Conservation (phyloP, 92 coral and sea anemone genomes). For the Porites cylindrica region DNA sequence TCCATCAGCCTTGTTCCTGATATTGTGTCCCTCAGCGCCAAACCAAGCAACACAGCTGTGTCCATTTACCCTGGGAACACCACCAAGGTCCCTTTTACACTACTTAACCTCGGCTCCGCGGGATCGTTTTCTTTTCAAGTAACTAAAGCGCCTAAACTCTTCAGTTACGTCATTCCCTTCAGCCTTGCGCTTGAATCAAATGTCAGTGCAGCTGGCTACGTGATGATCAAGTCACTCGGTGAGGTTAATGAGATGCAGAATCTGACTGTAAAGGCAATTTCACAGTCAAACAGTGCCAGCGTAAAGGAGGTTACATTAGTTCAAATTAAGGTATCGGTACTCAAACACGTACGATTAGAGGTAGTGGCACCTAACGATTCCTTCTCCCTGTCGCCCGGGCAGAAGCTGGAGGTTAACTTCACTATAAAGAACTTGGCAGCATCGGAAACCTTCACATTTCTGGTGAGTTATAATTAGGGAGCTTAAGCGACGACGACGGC, state of each 20-base stretch:
- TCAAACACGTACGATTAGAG: background rate
- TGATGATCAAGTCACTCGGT: conserved; percentile 22
- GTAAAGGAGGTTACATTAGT: conserved; percentile 8
- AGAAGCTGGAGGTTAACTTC: conserved; percentile 8
- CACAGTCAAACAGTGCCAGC: conserved; percentile 22
- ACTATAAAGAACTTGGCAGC: conserved; percentile 32
- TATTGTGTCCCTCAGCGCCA: conserved; percentile 29
- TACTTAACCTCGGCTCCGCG: conserved; percentile 49
- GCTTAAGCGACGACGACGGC: background rate
- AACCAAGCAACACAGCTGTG: conserved; percentile 22
- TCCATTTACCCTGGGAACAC: conserved; percentile 27
- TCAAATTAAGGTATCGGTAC: background rate
- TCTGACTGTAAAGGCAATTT: conserved; percentile 20
- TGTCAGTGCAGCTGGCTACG: conserved; percentile 24
- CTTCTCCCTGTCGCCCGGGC: conserved; percentile 1
- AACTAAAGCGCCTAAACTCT: conserved; percentile 9
- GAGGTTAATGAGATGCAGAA: background rate
- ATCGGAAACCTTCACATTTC: conserved; percentile 8
- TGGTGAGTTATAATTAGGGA: background rate
- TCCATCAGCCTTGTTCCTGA: conserved; percentile 42
- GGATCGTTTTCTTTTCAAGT: conserved; percentile 44
- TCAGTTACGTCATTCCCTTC: conserved; percentile 54
- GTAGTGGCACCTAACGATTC: background rate
- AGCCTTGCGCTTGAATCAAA: conserved; percentile 26
- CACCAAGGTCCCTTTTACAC: conserved; percentile 49